Percentiles rank a stretch among this genome's conserved stretches.
These are phyloP conservation scores for Acridotheres tristis DNA, from an alignment of 2,797 vertebrate genomes.

Conservation along the genomic window DNA sequence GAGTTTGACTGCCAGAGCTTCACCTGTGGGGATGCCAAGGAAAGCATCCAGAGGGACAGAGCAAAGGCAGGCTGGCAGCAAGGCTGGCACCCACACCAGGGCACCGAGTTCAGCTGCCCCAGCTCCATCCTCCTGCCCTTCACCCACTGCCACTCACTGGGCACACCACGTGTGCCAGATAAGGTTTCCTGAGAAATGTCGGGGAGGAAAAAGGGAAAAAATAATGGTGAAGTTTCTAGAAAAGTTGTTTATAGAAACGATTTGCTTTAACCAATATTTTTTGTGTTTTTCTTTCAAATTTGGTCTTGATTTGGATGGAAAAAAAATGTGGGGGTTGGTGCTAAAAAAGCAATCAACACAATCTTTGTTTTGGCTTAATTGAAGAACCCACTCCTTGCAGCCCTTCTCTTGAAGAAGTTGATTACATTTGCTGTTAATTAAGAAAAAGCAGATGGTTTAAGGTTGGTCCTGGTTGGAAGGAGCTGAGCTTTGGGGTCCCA, in stretches of 20 bases:
- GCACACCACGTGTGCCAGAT: not conserved
- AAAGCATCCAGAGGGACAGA: conserved; percentile 51
- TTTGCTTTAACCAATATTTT: not conserved
- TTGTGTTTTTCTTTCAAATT: not conserved
- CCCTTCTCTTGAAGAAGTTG: not conserved
- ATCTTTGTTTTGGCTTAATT: not conserved
- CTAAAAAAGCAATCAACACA: not conserved
- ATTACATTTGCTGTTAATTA: not conserved
- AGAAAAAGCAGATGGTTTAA: not conserved
- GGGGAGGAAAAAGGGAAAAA: not conserved
- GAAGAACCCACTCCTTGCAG: not conserved
- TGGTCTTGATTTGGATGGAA: not conserved
- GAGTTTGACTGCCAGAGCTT: not conserved
- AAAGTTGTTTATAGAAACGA: not conserved
- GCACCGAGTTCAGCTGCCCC: not conserved
- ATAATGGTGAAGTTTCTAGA: not conserved
- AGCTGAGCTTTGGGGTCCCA: not conserved
- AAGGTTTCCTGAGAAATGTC: not conserved
- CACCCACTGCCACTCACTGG: not conserved
- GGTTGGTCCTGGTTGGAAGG: not conserved
- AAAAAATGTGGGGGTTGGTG: not conserved
- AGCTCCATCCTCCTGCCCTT: not conserved
- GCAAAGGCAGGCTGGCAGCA: not conserved
- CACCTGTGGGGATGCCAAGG: conserved; percentile 45
- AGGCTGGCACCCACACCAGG: not conserved